A percentile compares a stretch with the other conserved stretches of the same genome.
These are phyloP conservation scores for Trypoxylus dichotomus DNA, from an alignment of 1,140 invertebrate genomes.

Conservation along the genomic window DNA sequence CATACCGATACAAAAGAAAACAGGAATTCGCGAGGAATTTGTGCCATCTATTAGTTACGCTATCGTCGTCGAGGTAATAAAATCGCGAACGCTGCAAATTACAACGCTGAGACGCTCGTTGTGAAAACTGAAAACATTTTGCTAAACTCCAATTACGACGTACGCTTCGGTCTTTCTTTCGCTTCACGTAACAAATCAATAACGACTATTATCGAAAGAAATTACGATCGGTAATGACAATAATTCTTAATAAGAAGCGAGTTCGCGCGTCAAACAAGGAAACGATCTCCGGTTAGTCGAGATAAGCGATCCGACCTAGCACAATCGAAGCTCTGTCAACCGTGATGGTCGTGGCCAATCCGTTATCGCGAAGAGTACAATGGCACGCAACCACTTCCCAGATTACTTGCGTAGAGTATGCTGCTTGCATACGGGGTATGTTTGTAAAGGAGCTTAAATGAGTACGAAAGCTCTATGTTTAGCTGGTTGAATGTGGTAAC, in stretches of 20 bases:
- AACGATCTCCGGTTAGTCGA: not conserved
- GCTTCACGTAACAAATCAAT: constrained; percentile 2
- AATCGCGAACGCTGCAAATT: not conserved
- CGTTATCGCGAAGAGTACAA: not conserved
- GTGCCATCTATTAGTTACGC: not conserved
- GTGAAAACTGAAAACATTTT: not conserved
- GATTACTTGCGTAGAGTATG: too few relatives aligned
- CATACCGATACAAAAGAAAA: too few relatives aligned
- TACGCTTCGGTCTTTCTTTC: not conserved
- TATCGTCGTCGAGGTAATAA: not conserved
- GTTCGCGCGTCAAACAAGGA: constrained; percentile 11
- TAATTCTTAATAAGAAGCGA: constrained; percentile 14
- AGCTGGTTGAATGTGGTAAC: too few relatives aligned
- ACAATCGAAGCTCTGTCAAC: constrained; percentile 9
- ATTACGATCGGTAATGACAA: constrained; percentile 10
- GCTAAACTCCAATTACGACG: not conserved
- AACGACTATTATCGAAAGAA: constrained; percentile 2
- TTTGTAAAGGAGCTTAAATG: too few relatives aligned
- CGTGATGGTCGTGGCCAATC: not conserved
- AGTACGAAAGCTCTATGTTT: too few relatives aligned
- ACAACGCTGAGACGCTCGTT: not conserved
- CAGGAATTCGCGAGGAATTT: not conserved
- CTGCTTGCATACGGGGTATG: too few relatives aligned
- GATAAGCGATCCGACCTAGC: not conserved
- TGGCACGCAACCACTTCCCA: not conserved